phyloP scores from a whole-genome alignment of 2,797 vertebrate genomes.

The Leucoraja ocellata region DNA sequence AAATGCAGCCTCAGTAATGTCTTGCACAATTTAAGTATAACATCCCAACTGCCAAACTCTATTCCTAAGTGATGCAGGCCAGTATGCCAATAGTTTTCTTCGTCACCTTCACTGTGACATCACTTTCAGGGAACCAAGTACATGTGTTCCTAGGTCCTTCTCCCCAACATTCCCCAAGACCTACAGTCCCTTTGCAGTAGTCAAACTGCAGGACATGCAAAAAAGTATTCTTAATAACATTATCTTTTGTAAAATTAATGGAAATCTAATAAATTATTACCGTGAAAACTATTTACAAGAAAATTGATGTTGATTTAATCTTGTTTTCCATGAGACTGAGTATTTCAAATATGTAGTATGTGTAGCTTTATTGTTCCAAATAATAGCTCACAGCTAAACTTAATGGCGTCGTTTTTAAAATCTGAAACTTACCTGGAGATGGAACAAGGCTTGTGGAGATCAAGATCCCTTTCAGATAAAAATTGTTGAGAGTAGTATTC shows the following conservation, averaged over 20 bases:
- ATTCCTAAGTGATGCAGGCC: too few species aligned
- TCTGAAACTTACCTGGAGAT: not conserved
- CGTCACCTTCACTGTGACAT: too few species aligned
- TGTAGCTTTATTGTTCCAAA: not conserved
- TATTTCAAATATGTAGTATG: not conserved
- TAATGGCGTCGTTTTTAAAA: not conserved
- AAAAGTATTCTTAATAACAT: not conserved
- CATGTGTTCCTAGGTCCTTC: too few species aligned
- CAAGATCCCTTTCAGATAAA: slow-evolving; percentile 1
- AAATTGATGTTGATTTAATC: not conserved
- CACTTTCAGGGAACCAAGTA: too few species aligned
- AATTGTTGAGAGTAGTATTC: slow-evolving; percentile 27
- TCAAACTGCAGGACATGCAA: not conserved
- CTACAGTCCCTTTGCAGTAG: not conserved
- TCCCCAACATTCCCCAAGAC: too few species aligned
- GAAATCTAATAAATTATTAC: not conserved
- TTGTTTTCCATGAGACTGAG: not conserved
- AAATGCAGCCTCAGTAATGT: too few species aligned
- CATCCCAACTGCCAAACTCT: too few species aligned
- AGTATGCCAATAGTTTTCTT: too few species aligned
- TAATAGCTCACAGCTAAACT: not conserved
- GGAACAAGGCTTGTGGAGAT: not conserved
- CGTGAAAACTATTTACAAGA: not conserved
- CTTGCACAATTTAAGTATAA: too few species aligned
- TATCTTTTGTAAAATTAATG: not conserved